Conservation (phyloP, 2,113 vertebrate species). For the Caranx melampygus region DNA sequence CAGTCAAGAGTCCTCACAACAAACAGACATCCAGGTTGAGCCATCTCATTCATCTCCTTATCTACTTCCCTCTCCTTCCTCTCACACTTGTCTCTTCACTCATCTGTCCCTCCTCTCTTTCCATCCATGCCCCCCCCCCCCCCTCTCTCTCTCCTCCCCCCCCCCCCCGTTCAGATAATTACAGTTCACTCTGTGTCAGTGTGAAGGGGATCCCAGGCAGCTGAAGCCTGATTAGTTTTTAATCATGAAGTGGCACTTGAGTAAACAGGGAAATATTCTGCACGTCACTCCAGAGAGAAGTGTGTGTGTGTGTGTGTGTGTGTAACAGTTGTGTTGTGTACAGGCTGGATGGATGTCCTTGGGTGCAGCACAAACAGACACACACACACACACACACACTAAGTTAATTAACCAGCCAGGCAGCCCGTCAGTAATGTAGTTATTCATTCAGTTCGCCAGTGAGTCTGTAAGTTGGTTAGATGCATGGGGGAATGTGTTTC, state of each 20-base stretch:
- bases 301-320: background rate
- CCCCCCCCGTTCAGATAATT: slow-evolving; percentile 66
- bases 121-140: slow-evolving; percentile 14
- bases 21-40: background rate
- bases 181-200: slow-evolving; percentile 66
- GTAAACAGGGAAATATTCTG: slow-evolving; percentile 79
- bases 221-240: slow-evolving; percentile 79
- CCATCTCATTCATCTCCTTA: slow-evolving; percentile 12
- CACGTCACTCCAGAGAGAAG: slow-evolving; percentile 63
- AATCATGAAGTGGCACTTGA: slow-evolving; percentile 79
- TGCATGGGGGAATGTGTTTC: slow-evolving; percentile 33
- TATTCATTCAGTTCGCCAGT: slow-evolving; percentile 54
- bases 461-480: slow-evolving; percentile 52
- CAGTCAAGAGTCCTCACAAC: background rate
- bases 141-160: slow-evolving; percentile 17
- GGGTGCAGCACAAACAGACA: slow-evolving; percentile 66
- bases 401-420: slow-evolving; percentile 69
- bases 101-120: slow-evolving; percentile 9
- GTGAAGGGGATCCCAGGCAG: slow-evolving; percentile 68
- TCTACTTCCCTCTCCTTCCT: slow-evolving; percentile 15
- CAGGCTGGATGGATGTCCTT: slow-evolving; percentile 66
- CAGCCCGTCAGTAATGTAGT: slow-evolving; percentile 62
- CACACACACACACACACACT: slow-evolving; percentile 66
- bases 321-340: slow-evolving; percentile 51
- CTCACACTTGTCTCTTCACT: background rate